These are phyloP conservation scores for Silurus aristotelis DNA, from an alignment of 2,797 vertebrate species.

Conservation along the genomic window DNA sequence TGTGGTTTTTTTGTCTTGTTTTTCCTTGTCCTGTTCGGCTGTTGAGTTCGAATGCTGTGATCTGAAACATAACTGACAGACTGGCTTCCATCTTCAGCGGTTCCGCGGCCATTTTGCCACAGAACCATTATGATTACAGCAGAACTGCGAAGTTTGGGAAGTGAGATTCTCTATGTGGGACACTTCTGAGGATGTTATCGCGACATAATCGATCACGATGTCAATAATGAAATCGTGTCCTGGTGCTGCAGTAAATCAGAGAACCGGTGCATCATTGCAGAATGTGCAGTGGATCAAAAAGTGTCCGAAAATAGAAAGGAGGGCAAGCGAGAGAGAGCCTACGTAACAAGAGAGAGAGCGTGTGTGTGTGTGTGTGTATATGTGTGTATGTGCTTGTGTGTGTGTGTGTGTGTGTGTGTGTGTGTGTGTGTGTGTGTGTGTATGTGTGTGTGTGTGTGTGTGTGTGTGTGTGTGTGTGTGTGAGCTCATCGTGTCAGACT, in stretches of 20 bases:
- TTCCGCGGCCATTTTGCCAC: not conserved
- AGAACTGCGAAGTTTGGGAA: too few relatives aligned
- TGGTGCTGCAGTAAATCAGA: too few relatives aligned
- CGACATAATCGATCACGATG: not conserved
- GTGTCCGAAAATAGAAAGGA: conserved; percentile 15
- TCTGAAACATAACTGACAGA: not conserved
- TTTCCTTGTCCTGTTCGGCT: too few relatives aligned
- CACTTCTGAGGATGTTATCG: not conserved
- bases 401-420: conserved; percentile 4
- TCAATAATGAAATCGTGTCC: not conserved
- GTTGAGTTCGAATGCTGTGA: not conserved
- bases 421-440: conserved; percentile 36
- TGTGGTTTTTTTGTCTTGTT: not conserved
- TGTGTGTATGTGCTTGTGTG: not conserved
- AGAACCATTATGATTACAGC: not conserved
- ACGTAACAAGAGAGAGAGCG: conserved; percentile 28
- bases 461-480: not conserved
- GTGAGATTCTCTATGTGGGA: not conserved
- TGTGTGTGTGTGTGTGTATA: conserved; percentile 44
- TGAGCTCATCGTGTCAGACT: conserved; percentile 33
- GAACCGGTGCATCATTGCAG: not conserved
- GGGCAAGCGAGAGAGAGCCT: conserved; percentile 23
- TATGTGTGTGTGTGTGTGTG: conserved; percentile 38
- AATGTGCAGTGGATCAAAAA: not conserved
- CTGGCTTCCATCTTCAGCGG: too few relatives aligned